Evolutionary conservation across 2,888 invertebrate genomes (phyloP), one percentile per base, ranked within the genome.

Genomic region (Idaea dimidiata): DNA sequence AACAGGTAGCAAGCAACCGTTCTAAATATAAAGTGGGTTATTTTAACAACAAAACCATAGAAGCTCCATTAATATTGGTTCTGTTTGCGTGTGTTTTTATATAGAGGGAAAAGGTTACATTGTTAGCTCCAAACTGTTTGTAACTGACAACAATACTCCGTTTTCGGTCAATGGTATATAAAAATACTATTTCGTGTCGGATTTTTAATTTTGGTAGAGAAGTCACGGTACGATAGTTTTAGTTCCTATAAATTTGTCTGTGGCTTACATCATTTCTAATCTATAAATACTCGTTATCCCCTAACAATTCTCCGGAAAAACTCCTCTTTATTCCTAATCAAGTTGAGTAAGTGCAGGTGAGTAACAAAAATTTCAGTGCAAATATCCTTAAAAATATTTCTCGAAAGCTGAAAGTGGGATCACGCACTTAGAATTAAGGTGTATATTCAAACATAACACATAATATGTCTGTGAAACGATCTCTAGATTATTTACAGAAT

Each of bases 1-100:
- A 54, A 5, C 59, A 59, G 59, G 59, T 59, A 56, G 10, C 24
- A 16, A 17, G 33, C 6, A 17, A 43, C 43, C 43, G 43, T 8
- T 43, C 43, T 43, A 8, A 43, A 43, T 43, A 43, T 43, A 43
- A 43, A 43, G 43, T 43, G 43, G 43, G 43, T 43, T 43, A 43
- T 43, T 43, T 43, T 43, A 8, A 43, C 14, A 43, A 43, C 43
- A 43, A 43, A 43, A 14, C 43, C 43, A 10, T 43, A 8, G 43
- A 43, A 43, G 14, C 43, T 43, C 43, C 43, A 43, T 43, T 43
- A 43, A 43, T 43, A 43, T 43, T 10, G 43, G 43, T 43, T 43
- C 14, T 43, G 43, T 43, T 43, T 43, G 43, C 43, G 43, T 10
- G 10, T 43, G 43, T 43, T 43, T 43, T 43, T 43, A 14, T 43